A percentile compares a stretch with the other conserved stretches of the same genome.
Conservation (phyloP, 2,888 invertebrate genomes). For the Eutolmus rufibarbis region DNA sequence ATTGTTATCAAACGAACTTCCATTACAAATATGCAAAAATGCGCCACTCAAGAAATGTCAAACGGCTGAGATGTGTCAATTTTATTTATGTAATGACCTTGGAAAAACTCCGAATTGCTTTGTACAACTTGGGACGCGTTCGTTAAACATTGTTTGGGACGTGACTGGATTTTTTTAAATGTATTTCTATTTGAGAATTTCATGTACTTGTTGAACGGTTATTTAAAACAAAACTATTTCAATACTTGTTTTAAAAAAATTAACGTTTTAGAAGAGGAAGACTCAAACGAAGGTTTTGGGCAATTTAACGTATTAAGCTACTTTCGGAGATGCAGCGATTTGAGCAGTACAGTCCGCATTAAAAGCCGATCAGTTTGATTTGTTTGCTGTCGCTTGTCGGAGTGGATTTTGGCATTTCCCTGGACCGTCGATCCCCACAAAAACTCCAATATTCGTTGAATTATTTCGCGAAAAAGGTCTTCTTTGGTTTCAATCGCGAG, state of each 20-base stretch:
- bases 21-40: not conserved
- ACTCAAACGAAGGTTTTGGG: not conserved
- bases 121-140: not conserved
- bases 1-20: conserved; percentile 1
- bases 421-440: not conserved
- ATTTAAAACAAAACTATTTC: not conserved
- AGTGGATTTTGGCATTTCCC: conserved; percentile 21
- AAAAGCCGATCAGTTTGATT: not conserved
- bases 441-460: not conserved
- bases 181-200: not conserved
- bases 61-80: not conserved
- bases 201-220: not conserved
- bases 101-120: not conserved
- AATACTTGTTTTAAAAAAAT: not conserved
- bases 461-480: not conserved
- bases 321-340: not conserved
- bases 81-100: not conserved
- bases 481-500: not conserved
- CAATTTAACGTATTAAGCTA: not conserved
- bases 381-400: conserved; percentile 3
- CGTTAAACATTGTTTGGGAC: not conserved
- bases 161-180: not conserved
- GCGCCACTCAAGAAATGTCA: not conserved
- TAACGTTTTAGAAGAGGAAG: not conserved
- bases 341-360: not conserved